phyloP scores from a whole-genome alignment of 37 sponge, comb jelly and placozoan genomes.

The Corticium candelabrum region DNA sequence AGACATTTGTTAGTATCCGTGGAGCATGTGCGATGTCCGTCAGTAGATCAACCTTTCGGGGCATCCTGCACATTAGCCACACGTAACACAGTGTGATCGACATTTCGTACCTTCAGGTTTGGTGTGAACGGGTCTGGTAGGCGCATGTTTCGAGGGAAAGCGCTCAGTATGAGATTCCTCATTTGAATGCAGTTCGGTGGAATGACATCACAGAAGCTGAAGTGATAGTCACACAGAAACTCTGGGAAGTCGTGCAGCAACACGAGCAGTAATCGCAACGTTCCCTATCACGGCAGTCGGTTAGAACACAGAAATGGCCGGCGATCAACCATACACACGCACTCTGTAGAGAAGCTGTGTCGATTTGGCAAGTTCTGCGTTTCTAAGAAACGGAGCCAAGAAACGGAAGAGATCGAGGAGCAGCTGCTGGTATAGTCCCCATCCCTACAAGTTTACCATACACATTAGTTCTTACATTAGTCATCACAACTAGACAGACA shows the following conservation, averaged over 20 bases:
- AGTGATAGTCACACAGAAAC: conserved; percentile 99
- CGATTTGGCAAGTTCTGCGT: conserved; percentile 89
- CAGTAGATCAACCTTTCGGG: conserved; percentile 80
- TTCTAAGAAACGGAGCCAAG: conserved; percentile 92
- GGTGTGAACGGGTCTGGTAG: conserved; percentile 99
- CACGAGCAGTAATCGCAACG: conserved; percentile 88
- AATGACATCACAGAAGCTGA: conserved; percentile 97
- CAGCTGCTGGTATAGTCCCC: conserved; percentile 92
- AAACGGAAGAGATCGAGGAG: conserved; percentile 92
- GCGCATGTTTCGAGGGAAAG: conserved; percentile 96
- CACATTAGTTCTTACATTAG: not conserved
- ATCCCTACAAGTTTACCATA: conserved; percentile 49
- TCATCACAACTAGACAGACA: not conserved
- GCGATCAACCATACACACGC: not conserved
- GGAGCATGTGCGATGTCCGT: conserved; percentile 93
- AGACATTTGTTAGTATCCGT: conserved; percentile 65
- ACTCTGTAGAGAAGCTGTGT: conserved; percentile 92
- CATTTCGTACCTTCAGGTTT: conserved; percentile 76
- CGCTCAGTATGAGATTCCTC: conserved; percentile 96
- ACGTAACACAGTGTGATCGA: not conserved
- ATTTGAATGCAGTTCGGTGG: conserved; percentile 99
- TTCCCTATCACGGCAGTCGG: conserved; percentile 78
- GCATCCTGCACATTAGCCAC: not conserved
- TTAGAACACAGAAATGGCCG: not conserved
- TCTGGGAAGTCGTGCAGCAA: conserved; percentile 99